These are phyloP conservation scores for Acromyrmex echinatior DNA, from an alignment of 1,140 invertebrate species.

Conservation along the genomic window DNA sequence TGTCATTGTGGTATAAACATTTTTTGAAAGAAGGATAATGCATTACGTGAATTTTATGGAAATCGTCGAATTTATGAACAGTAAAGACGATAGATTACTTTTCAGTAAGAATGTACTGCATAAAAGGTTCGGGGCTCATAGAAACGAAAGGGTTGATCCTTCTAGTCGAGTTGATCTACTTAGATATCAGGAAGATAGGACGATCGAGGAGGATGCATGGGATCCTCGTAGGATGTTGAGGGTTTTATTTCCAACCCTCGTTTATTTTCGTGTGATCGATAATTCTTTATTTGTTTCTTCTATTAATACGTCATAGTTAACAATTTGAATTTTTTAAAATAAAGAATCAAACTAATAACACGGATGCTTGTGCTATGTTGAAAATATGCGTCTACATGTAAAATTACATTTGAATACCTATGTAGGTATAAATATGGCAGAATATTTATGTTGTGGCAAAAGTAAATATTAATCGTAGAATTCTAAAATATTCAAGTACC, in stretches of 20 bases:
- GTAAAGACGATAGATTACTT: not conserved
- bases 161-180: slow-evolving; percentile 74
- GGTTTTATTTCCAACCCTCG: slow-evolving; percentile 13
- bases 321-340: not conserved
- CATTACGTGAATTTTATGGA: not conserved
- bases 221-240: slow-evolving; percentile 20
- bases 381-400: not conserved
- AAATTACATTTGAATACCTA: not conserved
- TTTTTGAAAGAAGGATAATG: not conserved
- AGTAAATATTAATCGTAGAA: slow-evolving; percentile 1
- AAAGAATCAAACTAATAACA: not conserved
- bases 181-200: slow-evolving; percentile 71
- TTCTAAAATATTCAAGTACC: not conserved
- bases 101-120: not conserved
- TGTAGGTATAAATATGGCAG: no score
- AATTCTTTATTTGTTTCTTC: not conserved
- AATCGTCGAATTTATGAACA: not conserved
- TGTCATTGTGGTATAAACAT: not conserved
- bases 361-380: not conserved
- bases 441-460: not conserved
- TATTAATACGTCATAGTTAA: slow-evolving; percentile 4
- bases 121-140: not conserved
- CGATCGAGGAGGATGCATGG: slow-evolving; percentile 28
- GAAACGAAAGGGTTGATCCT: slow-evolving; percentile 68
- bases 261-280: not conserved